Conservation (phyloP, 1,140 invertebrate species). For the Anastrepha ludens region DNA sequence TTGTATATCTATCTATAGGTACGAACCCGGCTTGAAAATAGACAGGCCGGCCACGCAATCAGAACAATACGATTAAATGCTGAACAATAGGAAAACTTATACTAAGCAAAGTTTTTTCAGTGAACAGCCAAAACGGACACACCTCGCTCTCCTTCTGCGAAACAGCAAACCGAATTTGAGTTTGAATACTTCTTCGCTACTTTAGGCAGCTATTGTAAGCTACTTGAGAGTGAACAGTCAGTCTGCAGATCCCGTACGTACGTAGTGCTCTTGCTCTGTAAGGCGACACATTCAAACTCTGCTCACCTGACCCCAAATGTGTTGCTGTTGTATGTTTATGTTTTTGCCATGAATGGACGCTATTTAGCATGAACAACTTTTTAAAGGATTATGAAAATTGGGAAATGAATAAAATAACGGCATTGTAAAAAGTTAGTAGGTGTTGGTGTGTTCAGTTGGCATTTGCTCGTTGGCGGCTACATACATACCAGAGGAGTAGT, state of each 20-base stretch:
- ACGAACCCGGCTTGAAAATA: background rate
- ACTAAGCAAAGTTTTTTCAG: slow-evolving; percentile 23
- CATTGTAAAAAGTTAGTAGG: background rate
- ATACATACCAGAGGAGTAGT: background rate
- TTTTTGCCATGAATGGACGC: background rate
- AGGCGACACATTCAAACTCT: background rate
- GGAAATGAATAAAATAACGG: slow-evolving; percentile 34
- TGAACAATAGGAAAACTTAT: slow-evolving; percentile 26
- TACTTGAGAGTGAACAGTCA: background rate
- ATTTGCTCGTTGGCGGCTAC: background rate
- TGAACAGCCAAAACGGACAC: background rate
- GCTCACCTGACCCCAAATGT: background rate
- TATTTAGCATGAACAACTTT: slow-evolving; percentile 21
- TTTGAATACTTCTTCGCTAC: background rate
- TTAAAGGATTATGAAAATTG: slow-evolving; percentile 35
- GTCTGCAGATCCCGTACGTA: background rate
- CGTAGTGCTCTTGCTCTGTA: background rate
- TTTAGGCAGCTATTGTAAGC: background rate
- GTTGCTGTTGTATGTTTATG: background rate
- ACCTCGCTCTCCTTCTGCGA: background rate
- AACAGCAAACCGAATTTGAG: background rate
- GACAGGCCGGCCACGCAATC: background rate
- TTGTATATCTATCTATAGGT: background rate
- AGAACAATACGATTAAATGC: slow-evolving; percentile 49
- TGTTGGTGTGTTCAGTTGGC: background rate